Conservation (phyloP, 2,797 vertebrate genomes). For the Sebastes trivittatus region DNA sequence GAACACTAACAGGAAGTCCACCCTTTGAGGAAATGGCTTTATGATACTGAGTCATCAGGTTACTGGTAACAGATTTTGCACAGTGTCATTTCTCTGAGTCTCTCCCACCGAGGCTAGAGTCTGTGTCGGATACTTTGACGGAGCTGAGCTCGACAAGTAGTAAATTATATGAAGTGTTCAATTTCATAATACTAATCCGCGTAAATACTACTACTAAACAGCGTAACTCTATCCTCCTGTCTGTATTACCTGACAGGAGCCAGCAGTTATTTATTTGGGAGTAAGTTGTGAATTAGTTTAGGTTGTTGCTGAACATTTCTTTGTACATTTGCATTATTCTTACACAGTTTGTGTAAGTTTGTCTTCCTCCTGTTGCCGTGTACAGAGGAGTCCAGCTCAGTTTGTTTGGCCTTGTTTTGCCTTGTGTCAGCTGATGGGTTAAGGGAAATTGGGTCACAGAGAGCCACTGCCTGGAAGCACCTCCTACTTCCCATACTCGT, state of each 20-base stretch:
- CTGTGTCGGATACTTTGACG: neutral
- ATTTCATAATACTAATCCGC: slow-evolving; percentile 3
- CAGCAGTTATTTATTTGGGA: neutral
- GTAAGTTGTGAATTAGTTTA: neutral
- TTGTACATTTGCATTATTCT: neutral
- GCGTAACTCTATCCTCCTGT: neutral
- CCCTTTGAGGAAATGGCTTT: slow-evolving; percentile 36
- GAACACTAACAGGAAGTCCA: slow-evolving; percentile 67
- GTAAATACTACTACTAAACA: neutral
- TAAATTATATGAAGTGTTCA: neutral
- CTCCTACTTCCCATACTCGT: slow-evolving; percentile 58
- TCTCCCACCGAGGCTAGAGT: neutral
- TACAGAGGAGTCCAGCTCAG: slow-evolving; percentile 24
- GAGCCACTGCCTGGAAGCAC: slow-evolving; percentile 62
- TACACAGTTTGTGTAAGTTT: too few relatives aligned
- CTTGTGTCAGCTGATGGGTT: slow-evolving; percentile 73
- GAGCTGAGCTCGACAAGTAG: neutral
- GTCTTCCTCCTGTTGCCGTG: neutral
- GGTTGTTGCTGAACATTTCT: neutral
- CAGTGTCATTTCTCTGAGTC: slow-evolving; percentile 12
- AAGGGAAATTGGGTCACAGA: slow-evolving; percentile 75
- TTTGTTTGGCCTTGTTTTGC: slow-evolving; percentile 40
- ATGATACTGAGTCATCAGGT: slow-evolving; percentile 58
- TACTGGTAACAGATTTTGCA: slow-evolving; percentile 28
- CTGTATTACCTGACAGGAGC: neutral